A percentile compares a stretch with the other conserved stretches of the same genome.
These are phyloP conservation scores for Scytalopus superciliaris DNA, from an alignment of 2,113 vertebrate genomes.

Conservation along the genomic window DNA sequence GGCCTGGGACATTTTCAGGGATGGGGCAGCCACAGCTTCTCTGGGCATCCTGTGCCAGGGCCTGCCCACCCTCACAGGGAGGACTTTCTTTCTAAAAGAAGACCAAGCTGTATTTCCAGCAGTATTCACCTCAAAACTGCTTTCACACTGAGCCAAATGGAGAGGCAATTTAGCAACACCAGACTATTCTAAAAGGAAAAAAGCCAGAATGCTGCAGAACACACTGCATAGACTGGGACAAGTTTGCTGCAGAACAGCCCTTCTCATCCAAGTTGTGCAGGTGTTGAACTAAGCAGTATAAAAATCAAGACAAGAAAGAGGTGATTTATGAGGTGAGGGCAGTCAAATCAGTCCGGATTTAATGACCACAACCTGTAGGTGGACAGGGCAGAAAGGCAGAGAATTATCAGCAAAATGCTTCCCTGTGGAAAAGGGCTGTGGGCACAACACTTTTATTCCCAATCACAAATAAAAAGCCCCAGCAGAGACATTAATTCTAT, in stretches of 20 bases:
- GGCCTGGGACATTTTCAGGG: not conserved
- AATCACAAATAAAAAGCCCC: not conserved
- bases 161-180: not conserved
- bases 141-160: not conserved
- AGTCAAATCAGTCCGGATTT: not conserved
- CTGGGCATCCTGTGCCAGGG: not conserved
- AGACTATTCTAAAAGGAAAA: not conserved
- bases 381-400: not conserved
- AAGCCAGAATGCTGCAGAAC: not conserved
- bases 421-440: not conserved
- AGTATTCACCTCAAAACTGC: not conserved
- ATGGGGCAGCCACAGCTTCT: not conserved
- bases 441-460: too few relatives aligned
- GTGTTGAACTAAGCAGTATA: not conserved
- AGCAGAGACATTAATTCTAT: not conserved
- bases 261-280: not conserved
- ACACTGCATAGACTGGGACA: rapidly evolving
- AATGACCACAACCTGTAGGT: not conserved
- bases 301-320: not conserved
- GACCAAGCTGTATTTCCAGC: not conserved
- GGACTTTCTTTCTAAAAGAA: not conserved
- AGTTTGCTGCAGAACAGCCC: not conserved
- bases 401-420: not conserved
- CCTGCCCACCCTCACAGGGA: not conserved
- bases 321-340: not conserved